phyloP scores from a whole-genome alignment of 2,797 vertebrate species.

The Sardinella longiceps region DNA sequence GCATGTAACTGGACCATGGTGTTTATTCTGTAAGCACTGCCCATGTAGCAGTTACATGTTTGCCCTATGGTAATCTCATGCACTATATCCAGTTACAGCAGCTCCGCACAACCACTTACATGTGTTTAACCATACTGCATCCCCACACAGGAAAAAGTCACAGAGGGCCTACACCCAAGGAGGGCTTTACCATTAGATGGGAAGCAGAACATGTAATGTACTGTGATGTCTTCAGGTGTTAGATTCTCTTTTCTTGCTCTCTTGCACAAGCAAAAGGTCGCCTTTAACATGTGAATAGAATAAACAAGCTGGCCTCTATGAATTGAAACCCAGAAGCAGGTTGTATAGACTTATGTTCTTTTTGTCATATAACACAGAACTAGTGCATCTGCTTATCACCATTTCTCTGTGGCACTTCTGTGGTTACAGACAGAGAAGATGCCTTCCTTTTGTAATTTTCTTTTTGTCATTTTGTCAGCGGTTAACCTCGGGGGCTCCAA shows the following conservation, averaged over 20 bases:
- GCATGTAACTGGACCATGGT: neutral
- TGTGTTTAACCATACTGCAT: neutral
- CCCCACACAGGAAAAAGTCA: neutral
- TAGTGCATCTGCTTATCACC: neutral
- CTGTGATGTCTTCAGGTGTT: neutral
- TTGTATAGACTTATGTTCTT: neutral
- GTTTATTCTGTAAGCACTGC: neutral
- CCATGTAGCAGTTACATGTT: neutral
- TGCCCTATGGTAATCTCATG: neutral
- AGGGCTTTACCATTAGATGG: neutral
- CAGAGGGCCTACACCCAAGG: neutral
- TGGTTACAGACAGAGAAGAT: neutral
- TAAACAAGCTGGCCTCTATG: neutral
- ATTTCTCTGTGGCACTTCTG: neutral
- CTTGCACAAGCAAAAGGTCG: neutral
- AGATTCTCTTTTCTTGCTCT: neutral
- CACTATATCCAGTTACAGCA: conserved; percentile 2
- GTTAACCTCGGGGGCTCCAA: neutral
- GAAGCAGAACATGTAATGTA: neutral
- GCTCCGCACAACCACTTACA: neutral
- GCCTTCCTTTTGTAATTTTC: neutral
- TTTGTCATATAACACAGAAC: neutral
- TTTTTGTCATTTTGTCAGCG: conserved; percentile 18
- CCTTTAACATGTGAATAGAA: neutral
- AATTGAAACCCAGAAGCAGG: neutral